phyloP scores from a whole-genome alignment of 2,113 vertebrate species.

The Oryctolagus cuniculus region mOryCun1.1 NC_091433.1:152362001-152362500 shows the following conservation, averaged over 20 bases:
- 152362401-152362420: slow-evolving; percentile 52
- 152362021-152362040: slow-evolving; percentile 47
- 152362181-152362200: slow-evolving; percentile 55
- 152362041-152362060: slow-evolving; percentile 62
- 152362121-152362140: slow-evolving; percentile 30
- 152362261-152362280: slow-evolving; percentile 40
- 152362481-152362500: slow-evolving; percentile 39
- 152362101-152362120: neutral
- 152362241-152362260: slow-evolving; percentile 17
- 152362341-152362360: neutral
- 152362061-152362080: slow-evolving; percentile 74
- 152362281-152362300: slow-evolving; percentile 36
- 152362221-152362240: slow-evolving; percentile 60
- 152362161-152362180: slow-evolving; percentile 29
- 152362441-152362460: neutral
- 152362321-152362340: neutral
- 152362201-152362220: slow-evolving; percentile 36
- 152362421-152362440: slow-evolving; percentile 34
- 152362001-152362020: slow-evolving; percentile 59
- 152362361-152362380: neutral
- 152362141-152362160: slow-evolving; percentile 56
- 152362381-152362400: neutral
- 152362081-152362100: slow-evolving; percentile 47
- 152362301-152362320: neutral
- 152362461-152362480: neutral